phyloP scores from a whole-genome alignment of 1,140 invertebrate species.

The Hypsibius dujardini region DNA sequence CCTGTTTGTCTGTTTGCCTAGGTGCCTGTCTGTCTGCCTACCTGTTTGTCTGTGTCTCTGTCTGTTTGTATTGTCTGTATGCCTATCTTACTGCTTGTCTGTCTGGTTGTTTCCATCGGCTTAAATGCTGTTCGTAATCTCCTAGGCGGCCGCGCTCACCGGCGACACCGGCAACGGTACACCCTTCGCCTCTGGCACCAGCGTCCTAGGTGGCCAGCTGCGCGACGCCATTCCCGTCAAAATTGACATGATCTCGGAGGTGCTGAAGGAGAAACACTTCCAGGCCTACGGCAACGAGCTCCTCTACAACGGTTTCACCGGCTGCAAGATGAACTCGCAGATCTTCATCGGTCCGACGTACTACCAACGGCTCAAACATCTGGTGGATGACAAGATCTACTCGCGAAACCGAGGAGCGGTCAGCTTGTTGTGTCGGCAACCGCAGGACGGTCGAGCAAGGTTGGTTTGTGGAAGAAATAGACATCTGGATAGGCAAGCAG shows the following conservation, averaged over 20 bases:
- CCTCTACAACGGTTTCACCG: neutral
- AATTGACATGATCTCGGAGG: neutral
- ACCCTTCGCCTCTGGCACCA: neutral
- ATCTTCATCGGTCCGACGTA: slow-evolving; percentile 6
- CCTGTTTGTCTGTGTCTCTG: too few relatives aligned
- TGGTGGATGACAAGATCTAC: slow-evolving; percentile 99
- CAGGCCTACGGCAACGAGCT: neutral
- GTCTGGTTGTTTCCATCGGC: slow-evolving; percentile 3
- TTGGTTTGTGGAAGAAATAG: neutral
- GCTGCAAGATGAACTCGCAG: neutral
- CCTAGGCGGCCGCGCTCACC: neutral
- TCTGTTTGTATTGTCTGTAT: too few relatives aligned
- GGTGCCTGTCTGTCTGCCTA: too few relatives aligned
- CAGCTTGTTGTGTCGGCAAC: slow-evolving; percentile 84
- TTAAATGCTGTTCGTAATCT: neutral
- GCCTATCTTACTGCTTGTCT: too few relatives aligned
- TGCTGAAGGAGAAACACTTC: neutral
- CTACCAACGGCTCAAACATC: slow-evolving; percentile 32
- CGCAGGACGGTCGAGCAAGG: slow-evolving; percentile 64
- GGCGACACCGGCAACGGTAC: neutral
- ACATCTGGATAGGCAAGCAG: neutral
- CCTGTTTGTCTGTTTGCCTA: too few relatives aligned
- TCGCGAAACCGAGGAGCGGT: slow-evolving; percentile 79
- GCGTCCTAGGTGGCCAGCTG: neutral
- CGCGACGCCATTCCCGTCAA: neutral